Base-by-base conservation (phyloP, 2,113 vertebrate species). In the Haplotaxodon microlepis region DNA sequence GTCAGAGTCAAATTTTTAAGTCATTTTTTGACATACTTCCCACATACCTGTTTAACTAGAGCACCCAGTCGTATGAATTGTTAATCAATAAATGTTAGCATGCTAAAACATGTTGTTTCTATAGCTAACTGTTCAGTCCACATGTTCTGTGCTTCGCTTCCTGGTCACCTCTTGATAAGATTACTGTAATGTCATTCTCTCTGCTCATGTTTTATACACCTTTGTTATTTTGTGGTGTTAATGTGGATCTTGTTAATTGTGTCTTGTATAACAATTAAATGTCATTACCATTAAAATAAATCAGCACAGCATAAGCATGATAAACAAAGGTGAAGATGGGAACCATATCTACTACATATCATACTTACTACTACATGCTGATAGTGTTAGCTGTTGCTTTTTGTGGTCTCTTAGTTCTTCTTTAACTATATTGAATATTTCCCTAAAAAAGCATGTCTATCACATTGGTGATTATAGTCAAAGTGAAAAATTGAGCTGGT, bases 71-170 rank as follows among this genome's bases (percentile, higher is more conserved):
- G 1, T 17, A 47, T 47, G 14, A 19, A 29, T 11, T 76, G 40
- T 76, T 29, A 47, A 12, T 76, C 40, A 8, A 5, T 76, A 3
- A 45, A 45, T 11, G 69, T 47, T 76, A 76, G 40, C 9, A 73
- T 42, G 63, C 3, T 4, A 24, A 40, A 42, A 14, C n/a, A 8
- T 45, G 69, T 24, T 10, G 40, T 29, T 73, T 73, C 40, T 47
- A 29, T 42, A 2, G 40, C 21, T 76, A 27, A 24, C 21, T 7
- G 13, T 45, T 0, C 63, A 0, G 11, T 69, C n/a, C 21, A 16
- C 21, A 7, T 27, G 13, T 29, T 9, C 40, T 71, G 5, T 0
- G 21, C 13, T 73, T 10, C 69, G 0, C 6, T 45, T 27, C 8
- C 21, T 73, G 21, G 40, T 45, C 69, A 73, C 9, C 21, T 47